A percentile compares a stretch with the other conserved stretches of the same genome.
These are phyloP conservation scores for Frankliniella fusca DNA, from an alignment of 2,888 invertebrate genomes.

Conservation along the genomic window DNA sequence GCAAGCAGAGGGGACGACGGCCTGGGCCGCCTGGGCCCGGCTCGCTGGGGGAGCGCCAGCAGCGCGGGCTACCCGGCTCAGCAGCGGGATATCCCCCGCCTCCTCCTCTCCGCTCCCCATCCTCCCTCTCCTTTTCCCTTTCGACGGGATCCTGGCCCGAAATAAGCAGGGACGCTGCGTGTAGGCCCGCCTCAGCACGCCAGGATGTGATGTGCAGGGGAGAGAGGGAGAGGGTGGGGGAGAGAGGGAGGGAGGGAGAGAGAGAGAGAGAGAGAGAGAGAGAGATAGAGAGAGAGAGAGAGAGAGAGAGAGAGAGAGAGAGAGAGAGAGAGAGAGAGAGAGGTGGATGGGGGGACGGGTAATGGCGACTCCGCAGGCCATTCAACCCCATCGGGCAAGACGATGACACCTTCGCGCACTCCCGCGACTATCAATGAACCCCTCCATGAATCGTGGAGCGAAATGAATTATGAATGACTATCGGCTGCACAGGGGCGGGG, in stretches of 20 bases:
- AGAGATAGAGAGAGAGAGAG: conserved; percentile 22
- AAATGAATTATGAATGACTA: no score
- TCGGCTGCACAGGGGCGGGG: no score
- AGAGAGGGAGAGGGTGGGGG: not conserved
- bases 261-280: conserved; percentile 24
- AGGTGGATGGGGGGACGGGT: conserved; percentile 47
- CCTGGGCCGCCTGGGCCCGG: not conserved
- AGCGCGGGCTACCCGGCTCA: no score
- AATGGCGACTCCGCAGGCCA: conserved; percentile 43
- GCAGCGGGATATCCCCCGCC: no score
- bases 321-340: conserved; percentile 43
- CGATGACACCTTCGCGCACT: no score
- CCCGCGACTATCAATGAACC: no score
- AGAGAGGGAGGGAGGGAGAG: not conserved
- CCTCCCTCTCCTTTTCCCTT: not conserved
- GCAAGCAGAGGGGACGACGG: not conserved
- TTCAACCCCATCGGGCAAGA: no score
- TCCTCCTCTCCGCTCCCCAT: no score
- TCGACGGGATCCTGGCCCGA: not conserved
- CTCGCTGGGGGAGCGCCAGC: not conserved
- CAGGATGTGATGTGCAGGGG: conserved; percentile 11
- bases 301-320: conserved; percentile 20
- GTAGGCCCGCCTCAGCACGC: not conserved
- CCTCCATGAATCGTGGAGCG: no score
- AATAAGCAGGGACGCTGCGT: not conserved